These are phyloP conservation scores for Azorinus chamasolen DNA, from an alignment of 2,888 invertebrate genomes.

Conservation along the genomic window DNA sequence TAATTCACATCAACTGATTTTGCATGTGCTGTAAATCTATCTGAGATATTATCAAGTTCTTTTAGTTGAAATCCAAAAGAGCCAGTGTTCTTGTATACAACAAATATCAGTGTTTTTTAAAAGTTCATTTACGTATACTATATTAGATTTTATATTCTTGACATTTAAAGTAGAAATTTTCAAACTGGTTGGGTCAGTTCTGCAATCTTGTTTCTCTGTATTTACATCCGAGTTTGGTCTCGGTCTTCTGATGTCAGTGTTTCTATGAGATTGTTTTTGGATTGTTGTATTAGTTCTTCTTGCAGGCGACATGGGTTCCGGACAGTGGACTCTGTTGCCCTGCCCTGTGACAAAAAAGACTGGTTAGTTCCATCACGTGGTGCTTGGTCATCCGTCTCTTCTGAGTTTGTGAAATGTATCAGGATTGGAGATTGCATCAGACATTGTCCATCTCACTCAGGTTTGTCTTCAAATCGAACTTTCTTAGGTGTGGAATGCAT, in stretches of 20 bases:
- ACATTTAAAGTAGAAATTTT: background rate
- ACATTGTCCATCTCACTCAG: too few species aligned
- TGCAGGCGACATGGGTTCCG: too few species aligned
- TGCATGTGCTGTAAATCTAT: background rate
- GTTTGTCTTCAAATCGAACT: too few species aligned
- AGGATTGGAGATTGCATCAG: too few species aligned
- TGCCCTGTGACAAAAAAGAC: slow-evolving; percentile 1
- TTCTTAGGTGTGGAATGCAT: too few species aligned
- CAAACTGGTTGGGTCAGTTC: background rate
- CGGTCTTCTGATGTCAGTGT: too few species aligned
- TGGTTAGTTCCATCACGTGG: background rate
- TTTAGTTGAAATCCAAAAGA: background rate
- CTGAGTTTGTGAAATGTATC: too few species aligned
- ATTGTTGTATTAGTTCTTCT: too few species aligned
- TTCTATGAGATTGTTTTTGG: too few species aligned
- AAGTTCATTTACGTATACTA: background rate
- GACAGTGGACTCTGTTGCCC: background rate
- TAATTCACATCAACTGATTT: too few species aligned
- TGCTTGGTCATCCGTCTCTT: background rate
- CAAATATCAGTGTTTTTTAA: background rate
- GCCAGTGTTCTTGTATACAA: slow-evolving; percentile 16
- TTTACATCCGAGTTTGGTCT: too few species aligned
- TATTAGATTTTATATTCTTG: slow-evolving; percentile 5
- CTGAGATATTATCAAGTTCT: background rate
- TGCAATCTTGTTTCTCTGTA: background rate